Conservation (phyloP, 2,113 vertebrate genomes). For the Gambusia holbrooki region DNA sequence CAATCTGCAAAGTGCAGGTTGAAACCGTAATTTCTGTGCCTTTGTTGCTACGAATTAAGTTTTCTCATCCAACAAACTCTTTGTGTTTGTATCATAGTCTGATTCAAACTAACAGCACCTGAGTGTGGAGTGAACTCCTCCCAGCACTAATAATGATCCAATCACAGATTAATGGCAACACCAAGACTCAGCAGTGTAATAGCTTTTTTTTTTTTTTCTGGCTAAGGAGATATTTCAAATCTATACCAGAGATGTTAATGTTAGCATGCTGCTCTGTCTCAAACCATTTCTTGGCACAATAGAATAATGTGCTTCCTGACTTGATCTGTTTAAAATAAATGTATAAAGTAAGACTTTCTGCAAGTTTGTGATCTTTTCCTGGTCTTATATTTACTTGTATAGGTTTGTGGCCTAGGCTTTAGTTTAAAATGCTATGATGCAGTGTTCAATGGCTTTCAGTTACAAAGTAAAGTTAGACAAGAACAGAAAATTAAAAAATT, state of each 20-base stretch:
- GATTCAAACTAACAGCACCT: not conserved
- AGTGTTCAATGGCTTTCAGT: not conserved
- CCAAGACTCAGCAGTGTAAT: not conserved
- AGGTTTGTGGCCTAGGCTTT: not conserved
- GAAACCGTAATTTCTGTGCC: not conserved
- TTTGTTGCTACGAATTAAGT: not conserved
- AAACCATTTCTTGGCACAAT: not conserved
- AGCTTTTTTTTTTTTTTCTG: not conserved
- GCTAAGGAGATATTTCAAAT: not conserved
- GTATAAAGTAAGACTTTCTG: not conserved
- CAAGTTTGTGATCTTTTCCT: not conserved
- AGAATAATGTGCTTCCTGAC: not conserved
- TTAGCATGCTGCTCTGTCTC: not conserved
- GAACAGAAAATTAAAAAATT: not conserved
- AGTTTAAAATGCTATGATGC: not conserved
- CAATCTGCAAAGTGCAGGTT: not conserved
- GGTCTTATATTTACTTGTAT: not conserved
- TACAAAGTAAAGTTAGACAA: not conserved
- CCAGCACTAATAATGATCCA: not conserved
- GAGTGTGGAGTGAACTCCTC: not conserved
- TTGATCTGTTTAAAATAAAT: not conserved
- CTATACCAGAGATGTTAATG: not conserved
- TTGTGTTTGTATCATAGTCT: not conserved
- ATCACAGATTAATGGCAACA: not conserved
- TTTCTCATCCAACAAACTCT: slow-evolving; percentile 8